Percentiles rank a stretch among this genome's conserved stretches.
Evolutionary conservation across 1,140 invertebrate species (phyloP).

Genomic region (Protaetia brevitarsis): DNA sequence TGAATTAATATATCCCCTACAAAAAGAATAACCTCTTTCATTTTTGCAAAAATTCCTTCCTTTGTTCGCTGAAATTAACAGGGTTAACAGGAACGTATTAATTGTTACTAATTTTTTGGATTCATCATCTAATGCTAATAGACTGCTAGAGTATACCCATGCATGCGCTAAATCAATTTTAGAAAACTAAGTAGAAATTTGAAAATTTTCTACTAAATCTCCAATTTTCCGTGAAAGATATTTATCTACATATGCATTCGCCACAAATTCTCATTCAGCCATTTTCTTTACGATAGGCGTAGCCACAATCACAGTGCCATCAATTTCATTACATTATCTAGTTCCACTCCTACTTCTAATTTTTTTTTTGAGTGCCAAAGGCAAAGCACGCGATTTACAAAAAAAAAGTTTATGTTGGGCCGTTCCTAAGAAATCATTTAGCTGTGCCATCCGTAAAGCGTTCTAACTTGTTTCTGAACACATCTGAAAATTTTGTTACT

Average conservation of each 20-base stretch:
- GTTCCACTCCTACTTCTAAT: slow-evolving; percentile 38
- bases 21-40: too few relatives aligned
- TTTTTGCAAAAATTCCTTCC: too few relatives aligned
- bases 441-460: slow-evolving; percentile 27
- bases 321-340: slow-evolving; percentile 20
- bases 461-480: slow-evolving; percentile 28
- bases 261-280: slow-evolving; percentile 36
- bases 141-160: slow-evolving; percentile 44
- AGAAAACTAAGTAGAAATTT: slow-evolving; percentile 37
- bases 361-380: slow-evolving; percentile 38
- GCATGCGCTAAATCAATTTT: slow-evolving; percentile 43
- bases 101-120: slow-evolving; percentile 36
- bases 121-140: slow-evolving; percentile 39
- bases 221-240: slow-evolving; percentile 44
- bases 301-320: slow-evolving; percentile 49
- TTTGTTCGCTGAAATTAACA: too few relatives aligned
- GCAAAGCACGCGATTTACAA: slow-evolving; percentile 41
- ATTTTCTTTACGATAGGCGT: slow-evolving; percentile 48
- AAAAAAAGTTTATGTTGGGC: slow-evolving; percentile 41
- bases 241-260: slow-evolving; percentile 44
- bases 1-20: slow-evolving; percentile 1
- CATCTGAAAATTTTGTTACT: slow-evolving; percentile 28
- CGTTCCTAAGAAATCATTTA: slow-evolving; percentile 35
- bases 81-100: too few relatives aligned
- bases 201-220: slow-evolving; percentile 39